Conservation (phyloP, 1,140 invertebrate genomes). For the Micrasema longulum region DNA sequence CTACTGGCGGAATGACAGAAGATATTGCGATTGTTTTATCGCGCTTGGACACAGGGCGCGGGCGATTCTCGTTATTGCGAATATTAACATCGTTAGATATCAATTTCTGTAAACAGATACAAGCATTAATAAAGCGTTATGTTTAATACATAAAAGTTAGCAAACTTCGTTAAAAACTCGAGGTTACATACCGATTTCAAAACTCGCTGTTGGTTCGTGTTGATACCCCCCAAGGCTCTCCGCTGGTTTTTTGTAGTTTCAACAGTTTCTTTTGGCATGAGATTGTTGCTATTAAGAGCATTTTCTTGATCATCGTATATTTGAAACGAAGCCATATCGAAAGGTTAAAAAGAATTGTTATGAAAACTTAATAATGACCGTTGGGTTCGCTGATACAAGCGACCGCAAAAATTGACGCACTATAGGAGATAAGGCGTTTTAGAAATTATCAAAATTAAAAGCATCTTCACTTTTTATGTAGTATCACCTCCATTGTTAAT, state of each 20-base stretch:
- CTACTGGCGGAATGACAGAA: slow-evolving; percentile 65
- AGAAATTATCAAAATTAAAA: neutral
- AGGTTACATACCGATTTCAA: slow-evolving; percentile 34
- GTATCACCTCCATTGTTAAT: neutral
- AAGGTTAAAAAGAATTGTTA: slow-evolving; percentile 2
- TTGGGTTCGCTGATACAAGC: slow-evolving; percentile 13
- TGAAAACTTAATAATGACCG: slow-evolving; percentile 27
- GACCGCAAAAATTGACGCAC: slow-evolving; percentile 17
- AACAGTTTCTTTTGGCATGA: slow-evolving; percentile 20
- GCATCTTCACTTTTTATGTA: slow-evolving; percentile 14
- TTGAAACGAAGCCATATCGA: slow-evolving; percentile 41
- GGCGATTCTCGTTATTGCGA: slow-evolving; percentile 45
- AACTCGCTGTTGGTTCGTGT: slow-evolving; percentile 24
- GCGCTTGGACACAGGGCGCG: slow-evolving; percentile 16
- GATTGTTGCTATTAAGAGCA: slow-evolving; percentile 14
- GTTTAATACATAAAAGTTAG: neutral
- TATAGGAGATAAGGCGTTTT: slow-evolving; percentile 4
- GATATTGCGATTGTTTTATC: slow-evolving; percentile 32
- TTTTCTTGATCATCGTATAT: slow-evolving; percentile 38
- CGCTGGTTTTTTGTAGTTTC: slow-evolving; percentile 22
- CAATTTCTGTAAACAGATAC: slow-evolving; percentile 34
- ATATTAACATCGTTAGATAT: slow-evolving; percentile 31
- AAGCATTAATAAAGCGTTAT: slow-evolving; percentile 21
- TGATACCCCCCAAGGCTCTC: slow-evolving; percentile 26
- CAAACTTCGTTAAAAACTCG: slow-evolving; percentile 12